Evolutionary conservation across 2,113 vertebrate genomes (phyloP), one percentile per base, ranked within the genome.

Genomic region (Thinocorus orbignyianus): DNA sequence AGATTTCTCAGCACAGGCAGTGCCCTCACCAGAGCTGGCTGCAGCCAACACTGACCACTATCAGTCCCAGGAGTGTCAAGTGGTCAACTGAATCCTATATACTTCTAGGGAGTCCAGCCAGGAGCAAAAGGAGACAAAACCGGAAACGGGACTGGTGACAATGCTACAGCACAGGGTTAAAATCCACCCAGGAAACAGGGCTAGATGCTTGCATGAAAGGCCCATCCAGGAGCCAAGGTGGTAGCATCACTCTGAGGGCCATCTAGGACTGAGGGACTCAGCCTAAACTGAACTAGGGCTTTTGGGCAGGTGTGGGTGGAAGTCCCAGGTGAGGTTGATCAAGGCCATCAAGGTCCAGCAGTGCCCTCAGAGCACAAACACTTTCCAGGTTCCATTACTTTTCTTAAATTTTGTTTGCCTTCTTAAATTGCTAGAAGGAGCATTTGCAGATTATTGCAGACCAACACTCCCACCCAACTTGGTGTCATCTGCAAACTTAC

Each of bases 1-100:
- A 44, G 9, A 10, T 0, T 0, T 9, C 44, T 13, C 6, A 3
- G 46, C 9, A 10, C 26, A 14, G 33, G n/a, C 33, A 69, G 18
- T 11, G 6, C 14, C 52, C 72, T 46, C 20, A 6, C 13, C 2
- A 65, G 35, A 72, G 33, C 42, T 39, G 28, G 14, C 7, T 16
- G 17, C n/a, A 41, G 30, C 58, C n/a, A 72, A 54, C 15, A 3
- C 11, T 0, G 0, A 5, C 33, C 49, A 15, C 39, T 8, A 7
- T 28, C 0, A 0, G 26, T 33, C 54, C 68, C 68, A 57, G 49
- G 9, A 37, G 31, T 37, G 25, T 17, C 57, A 26, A 48, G 25
- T 1, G 3, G 7, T 13, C 51, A 65, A 20, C 12, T 11, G 48
- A 26, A 5, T 14, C 57, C 42, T 17, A 19, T 14, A 17, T 41